Base-by-base conservation (phyloP, 2,113 vertebrate genomes). In the Gallinago paraguaiae region DNA sequence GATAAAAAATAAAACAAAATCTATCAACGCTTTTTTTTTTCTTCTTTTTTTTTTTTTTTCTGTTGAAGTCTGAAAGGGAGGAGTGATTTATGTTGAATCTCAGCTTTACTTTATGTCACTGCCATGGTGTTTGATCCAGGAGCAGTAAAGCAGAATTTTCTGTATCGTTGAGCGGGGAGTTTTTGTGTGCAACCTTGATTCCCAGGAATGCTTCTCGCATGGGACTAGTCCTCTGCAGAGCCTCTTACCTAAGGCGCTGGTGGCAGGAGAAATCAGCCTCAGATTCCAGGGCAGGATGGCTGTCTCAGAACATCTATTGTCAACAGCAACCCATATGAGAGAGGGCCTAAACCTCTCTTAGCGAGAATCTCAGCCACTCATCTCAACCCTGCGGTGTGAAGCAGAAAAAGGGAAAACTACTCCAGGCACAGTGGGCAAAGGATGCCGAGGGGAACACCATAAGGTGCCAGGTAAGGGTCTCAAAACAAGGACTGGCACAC, bases 81-180 rank as follows among this genome's bases (percentile, higher is more conserved):
- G 70, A 79, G 23, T 51, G 30, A 60, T 88, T 92, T 74, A 37
- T 78, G 48, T 39, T 85, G 57, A 20, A 56, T 64, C 43, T 90
- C 61, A 85, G 61, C 70, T 93, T 86, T 92, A 57, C 43, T 94
- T 79, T 85, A 15, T 75, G 65, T 63, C 56, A 4, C 20, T 60
- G 23, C 1, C 1, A 39, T 31, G 13, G 11, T 51, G 33, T 71
- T 92, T 87, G 87, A 79, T 76, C 39, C 35, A 64, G 28, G 20
- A 84, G 35, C 35, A 75, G 39, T 87, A 82, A 91, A 87, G 41
- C 71, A 91, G 25, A 84, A 79, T 90, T 90, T 93, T 94, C 60
- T 59, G 6, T 79, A 24, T 82, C 30, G 33, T 1, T 85, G 70
- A 90, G 17, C 43, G 65, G 33, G 31, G 46, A 3, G 1, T 30